phyloP scores from a whole-genome alignment of 2,113 vertebrate genomes.

The Nycticryphes semicollaris region DNA sequence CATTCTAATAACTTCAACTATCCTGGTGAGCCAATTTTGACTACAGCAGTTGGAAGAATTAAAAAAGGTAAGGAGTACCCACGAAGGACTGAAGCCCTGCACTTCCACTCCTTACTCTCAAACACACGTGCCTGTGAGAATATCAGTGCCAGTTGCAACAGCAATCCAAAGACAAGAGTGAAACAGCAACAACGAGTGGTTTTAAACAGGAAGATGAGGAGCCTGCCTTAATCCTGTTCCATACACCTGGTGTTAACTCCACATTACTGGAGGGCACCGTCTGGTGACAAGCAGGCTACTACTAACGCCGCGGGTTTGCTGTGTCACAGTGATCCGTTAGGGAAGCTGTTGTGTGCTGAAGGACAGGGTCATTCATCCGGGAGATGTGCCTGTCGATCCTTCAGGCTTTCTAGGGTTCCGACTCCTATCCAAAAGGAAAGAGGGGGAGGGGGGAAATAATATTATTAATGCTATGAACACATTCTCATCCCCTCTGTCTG shows the following conservation, averaged over 20 bases:
- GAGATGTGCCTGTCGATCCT: constrained; percentile 46
- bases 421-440: constrained; percentile 24
- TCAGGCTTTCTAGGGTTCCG: constrained; percentile 59
- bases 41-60: background rate
- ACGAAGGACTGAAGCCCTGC: background rate
- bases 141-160: background rate
- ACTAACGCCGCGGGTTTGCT: constrained; percentile 54
- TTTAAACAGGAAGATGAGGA: constrained; percentile 40
- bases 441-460: background rate
- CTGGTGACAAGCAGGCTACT: constrained; percentile 67
- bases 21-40: background rate
- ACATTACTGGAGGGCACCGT: constrained; percentile 29
- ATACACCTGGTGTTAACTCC: background rate
- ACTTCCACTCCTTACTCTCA: background rate
- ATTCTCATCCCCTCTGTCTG: background rate
- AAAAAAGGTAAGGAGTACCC: background rate
- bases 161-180: background rate
- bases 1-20: background rate
- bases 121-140: background rate
- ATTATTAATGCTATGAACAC: background rate
- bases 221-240: constrained; percentile 30
- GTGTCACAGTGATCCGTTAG: constrained; percentile 74
- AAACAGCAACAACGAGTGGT: constrained; percentile 32
- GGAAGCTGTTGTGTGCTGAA: constrained; percentile 65
- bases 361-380: constrained; percentile 44